phyloP scores from a whole-genome alignment of 2,797 vertebrate species.

The Myotis findleyi region DNA sequence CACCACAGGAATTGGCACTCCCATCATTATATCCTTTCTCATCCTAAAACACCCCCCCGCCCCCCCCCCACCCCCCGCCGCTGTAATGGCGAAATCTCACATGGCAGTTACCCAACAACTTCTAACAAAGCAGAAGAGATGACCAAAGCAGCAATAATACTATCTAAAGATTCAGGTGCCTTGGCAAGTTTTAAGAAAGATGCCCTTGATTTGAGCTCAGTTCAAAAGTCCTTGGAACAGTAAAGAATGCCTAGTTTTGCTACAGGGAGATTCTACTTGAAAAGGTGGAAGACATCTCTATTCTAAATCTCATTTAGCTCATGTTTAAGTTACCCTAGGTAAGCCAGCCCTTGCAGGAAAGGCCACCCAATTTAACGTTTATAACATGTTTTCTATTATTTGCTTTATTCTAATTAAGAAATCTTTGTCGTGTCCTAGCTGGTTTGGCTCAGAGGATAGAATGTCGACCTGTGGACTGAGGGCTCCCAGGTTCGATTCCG shows the following conservation, averaged over 20 bases:
- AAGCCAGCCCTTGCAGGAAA: neutral
- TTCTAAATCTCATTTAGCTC: neutral
- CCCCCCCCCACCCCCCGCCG: fast-evolving
- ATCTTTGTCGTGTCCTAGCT: neutral
- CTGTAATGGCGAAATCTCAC: neutral
- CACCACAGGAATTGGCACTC: neutral
- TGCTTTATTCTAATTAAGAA: neutral
- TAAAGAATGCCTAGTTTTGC: neutral
- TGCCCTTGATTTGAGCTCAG: neutral
- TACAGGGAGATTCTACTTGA: constrained; percentile 8
- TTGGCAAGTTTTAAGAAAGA: neutral
- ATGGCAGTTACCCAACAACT: neutral
- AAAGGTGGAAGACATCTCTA: neutral
- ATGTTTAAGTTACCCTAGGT: neutral
- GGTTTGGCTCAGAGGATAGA: no score
- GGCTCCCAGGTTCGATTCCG: no score
- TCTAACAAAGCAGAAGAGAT: neutral
- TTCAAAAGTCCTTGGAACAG: neutral
- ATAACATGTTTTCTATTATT: neutral
- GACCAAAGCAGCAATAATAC: neutral
- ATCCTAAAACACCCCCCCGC: neutral
- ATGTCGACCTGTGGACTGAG: no score
- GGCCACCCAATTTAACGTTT: neutral
- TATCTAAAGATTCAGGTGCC: neutral
- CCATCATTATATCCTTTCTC: neutral